Percentiles rank a stretch among this genome's conserved stretches.
phyloP scores from a whole-genome alignment of 1,140 invertebrate species.

The Drosophila asahinai region DNA sequence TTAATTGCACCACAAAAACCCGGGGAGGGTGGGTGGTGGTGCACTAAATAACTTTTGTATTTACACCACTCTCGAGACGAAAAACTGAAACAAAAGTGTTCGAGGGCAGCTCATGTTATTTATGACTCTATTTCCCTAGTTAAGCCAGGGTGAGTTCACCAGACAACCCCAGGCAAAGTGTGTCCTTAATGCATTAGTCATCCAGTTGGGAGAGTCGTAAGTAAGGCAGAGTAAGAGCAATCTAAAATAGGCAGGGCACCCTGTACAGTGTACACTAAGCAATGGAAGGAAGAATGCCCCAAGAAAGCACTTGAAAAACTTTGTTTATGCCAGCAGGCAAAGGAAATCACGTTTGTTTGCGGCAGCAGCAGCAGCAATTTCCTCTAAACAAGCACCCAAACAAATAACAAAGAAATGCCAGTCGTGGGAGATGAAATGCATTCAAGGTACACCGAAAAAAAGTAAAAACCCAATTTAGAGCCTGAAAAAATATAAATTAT shows the following conservation, averaged over 20 bases:
- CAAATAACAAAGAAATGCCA: constrained; percentile 49
- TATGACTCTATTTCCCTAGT: constrained; percentile 63
- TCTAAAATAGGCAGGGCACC: constrained; percentile 17
- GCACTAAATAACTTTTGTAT: constrained; percentile 31
- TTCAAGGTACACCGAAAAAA: constrained; percentile 7
- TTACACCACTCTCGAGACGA: constrained; percentile 26
- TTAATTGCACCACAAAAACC: constrained; percentile 41
- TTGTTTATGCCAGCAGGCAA: constrained; percentile 54
- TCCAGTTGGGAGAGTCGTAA: constrained; percentile 13
- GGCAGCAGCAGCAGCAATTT: constrained; percentile 39
- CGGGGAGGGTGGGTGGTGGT: constrained; percentile 40
- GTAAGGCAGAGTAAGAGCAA: constrained; percentile 4
- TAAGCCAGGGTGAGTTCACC: constrained; percentile 47
- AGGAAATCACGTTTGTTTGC: constrained; percentile 50
- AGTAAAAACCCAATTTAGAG: neutral
- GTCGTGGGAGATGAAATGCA: constrained; percentile 37
- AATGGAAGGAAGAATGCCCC: constrained; percentile 27
- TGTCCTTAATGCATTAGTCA: constrained; percentile 61
- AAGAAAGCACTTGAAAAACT: constrained; percentile 62
- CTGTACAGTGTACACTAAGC: constrained; percentile 3
- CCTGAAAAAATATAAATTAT: neutral
- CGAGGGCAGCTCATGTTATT: constrained; percentile 53
- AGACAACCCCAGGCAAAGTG: constrained; percentile 45
- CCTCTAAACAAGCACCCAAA: constrained; percentile 62
- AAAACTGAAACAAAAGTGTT: constrained; percentile 31